Base-by-base conservation (phyloP, 2,888 invertebrate genomes). In the Troilus luridus region DNA sequence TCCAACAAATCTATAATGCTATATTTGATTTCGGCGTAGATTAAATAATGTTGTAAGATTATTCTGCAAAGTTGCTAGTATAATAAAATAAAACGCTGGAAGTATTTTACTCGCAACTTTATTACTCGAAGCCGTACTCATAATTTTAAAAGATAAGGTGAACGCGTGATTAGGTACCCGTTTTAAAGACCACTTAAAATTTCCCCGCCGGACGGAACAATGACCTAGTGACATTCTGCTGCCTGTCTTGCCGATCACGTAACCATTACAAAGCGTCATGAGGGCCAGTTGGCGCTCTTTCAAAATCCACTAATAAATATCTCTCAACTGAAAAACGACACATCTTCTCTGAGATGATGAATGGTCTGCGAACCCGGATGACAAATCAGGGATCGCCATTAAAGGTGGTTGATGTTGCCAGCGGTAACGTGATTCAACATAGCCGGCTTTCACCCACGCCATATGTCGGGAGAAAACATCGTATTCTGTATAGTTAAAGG, bases 371-470 rank as follows among this genome's bases (percentile, higher is more conserved):
- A 77, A 77, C 72, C 72, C 72, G 27, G 72, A 77, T 77, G 72
- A 77, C 72, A 77, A 77, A 77, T 77, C 41, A 77, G 41, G 27
- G 27, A 41, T 19, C 72, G 19, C 72, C 72, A 77, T 77, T 77
- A 77, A 77, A 77, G 27, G 72, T 27, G 72, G 72, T 77, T 77
- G 41, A 77, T 77, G 72, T 77, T 77, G 17, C 17, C 56, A n/a
- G 56, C 14, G 17, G 54, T 56, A 54, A 85, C 54, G 56, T 85
- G 56, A 85, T 85, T 85, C 56, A 85, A 56, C 56, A n/a, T 12
- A n/a, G 85, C 56, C 85, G n/a, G 56, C 85, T 85, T 85, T 85
- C 85, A 85, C 85, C 85, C 85, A 85, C 85, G n/a, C 85, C 85
- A 85, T 85, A 54, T 85, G 85, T 11, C 17, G n/a, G 56, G 85